Evolutionary conservation across 2,888 invertebrate species (phyloP).

Genomic region (Agrochola circellaris): DNA sequence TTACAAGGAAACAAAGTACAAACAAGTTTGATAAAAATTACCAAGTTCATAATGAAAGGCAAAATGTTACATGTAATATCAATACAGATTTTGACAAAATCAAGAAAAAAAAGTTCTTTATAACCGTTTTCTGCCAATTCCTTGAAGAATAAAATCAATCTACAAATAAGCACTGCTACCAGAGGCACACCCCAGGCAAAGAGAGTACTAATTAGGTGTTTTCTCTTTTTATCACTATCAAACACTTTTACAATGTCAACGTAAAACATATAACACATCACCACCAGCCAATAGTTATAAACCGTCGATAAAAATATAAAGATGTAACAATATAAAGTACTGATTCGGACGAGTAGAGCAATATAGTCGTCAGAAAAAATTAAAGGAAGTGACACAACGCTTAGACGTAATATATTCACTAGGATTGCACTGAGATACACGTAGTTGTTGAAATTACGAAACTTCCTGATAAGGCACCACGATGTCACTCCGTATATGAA

Average conservation of each 20-base stretch:
- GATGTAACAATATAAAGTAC: background rate
- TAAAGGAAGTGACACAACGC: background rate
- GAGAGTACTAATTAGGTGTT: constrained; percentile 8
- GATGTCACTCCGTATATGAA: constrained; percentile 45
- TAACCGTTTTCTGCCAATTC: background rate
- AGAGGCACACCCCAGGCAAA: constrained; percentile 40
- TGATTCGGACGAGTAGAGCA: too few relatives aligned
- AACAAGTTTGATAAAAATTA: constrained; percentile 27
- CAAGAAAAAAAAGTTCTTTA: background rate
- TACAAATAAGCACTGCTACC: background rate
- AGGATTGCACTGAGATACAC: constrained; percentile 32
- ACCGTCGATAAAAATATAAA: background rate
- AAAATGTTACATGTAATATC: background rate
- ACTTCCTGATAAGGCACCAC: constrained; percentile 35
- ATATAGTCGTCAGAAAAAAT: background rate
- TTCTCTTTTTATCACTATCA: background rate
- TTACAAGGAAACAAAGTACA: constrained; percentile 10
- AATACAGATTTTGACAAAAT: background rate
- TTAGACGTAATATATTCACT: constrained; percentile 24
- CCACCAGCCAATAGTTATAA: constrained; percentile 36
- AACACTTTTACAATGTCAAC: constrained; percentile 45
- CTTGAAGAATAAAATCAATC: background rate
- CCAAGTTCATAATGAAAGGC: constrained; percentile 21
- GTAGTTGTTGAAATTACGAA: constrained; percentile 48
- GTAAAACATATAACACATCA: constrained; percentile 44